Base-by-base conservation (phyloP, 2,888 invertebrate species). In the Agrochola lota region DNA sequence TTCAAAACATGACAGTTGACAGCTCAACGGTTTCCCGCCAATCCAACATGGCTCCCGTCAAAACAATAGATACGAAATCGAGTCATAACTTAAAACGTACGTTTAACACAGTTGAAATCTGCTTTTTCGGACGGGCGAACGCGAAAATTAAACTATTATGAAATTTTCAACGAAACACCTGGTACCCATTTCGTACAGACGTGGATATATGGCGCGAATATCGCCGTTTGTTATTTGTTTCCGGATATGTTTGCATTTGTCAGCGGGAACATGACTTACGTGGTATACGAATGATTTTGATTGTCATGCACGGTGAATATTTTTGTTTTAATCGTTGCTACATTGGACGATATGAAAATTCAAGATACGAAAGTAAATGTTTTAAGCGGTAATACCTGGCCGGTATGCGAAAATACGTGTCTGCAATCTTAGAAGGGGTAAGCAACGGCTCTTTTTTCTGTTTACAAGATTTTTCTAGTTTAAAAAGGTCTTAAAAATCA, bases 101-200 rank as follows among this genome's bases (percentile, higher is more conserved):
- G 59, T 83, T 85, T 86, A 84, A 87, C 75, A 76, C 73, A 75
- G 69, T 72, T 60, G 71, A 81, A 86, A 88, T 83, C 84, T 82
- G 85, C 78, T 87, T 90, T 89, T 87, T 87, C 84, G 75, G 78
- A 81, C 80, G 82, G 74, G 74, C 69, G 85, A 77, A 77, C 85
- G 80, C 78, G 89, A 87, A 91, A 90, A 91, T 91, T 90, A 90
- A 91, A 91, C 89, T 91, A 91, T 89, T 91, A 91, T 91, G 87
- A 89, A 90, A 89, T 91, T 89, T 89, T 81, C 84, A 87, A 78
- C 85, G 77, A 79, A 87, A 90, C 93, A 93, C 92, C 93, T 92
- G 92, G 87, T 86, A 84, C 88, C 87, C 90, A 87, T 90, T 90
- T 83, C 83, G 85, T 80, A 68, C 76, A 83, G 87, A 88, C 88